phyloP scores from a whole-genome alignment of 2,888 invertebrate genomes.

The Barypeithes pellucidus region DNA sequence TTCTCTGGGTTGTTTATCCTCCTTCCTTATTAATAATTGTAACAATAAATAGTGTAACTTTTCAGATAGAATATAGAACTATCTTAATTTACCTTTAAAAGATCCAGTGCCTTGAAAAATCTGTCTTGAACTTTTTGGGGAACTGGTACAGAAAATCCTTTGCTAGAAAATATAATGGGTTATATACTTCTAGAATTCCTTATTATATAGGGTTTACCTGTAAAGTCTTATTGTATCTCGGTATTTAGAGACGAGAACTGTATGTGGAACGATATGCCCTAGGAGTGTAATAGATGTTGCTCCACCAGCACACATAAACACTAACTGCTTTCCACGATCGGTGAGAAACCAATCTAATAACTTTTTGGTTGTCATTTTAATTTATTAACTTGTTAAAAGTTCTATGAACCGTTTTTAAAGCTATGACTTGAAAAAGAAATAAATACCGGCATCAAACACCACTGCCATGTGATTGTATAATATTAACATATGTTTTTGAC shows the following conservation, averaged over 20 bases:
- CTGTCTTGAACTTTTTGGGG: slow-evolving; percentile 71
- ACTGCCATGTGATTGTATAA: no score
- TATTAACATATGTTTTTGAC: no score
- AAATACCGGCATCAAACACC: no score
- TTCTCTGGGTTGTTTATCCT: no score
- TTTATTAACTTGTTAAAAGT: background rate
- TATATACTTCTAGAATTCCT: background rate
- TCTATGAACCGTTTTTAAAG: no score
- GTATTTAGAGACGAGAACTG: slow-evolving; percentile 76
- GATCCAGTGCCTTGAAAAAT: slow-evolving; percentile 75
- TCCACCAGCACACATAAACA: slow-evolving; percentile 71
- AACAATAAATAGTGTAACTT: no score
- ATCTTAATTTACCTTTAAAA: slow-evolving; percentile 73
- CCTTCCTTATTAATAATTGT: no score
- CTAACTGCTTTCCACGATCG: slow-evolving; percentile 73
- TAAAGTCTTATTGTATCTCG: slow-evolving; percentile 78
- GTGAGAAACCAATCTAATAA: slow-evolving; percentile 73
- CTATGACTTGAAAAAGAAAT: no score
- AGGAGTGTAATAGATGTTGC: slow-evolving; percentile 69
- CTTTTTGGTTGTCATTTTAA: slow-evolving; percentile 57
- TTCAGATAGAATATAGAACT: no score
- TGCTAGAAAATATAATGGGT: slow-evolving; percentile 69
- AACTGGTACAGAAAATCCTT: slow-evolving; percentile 76
- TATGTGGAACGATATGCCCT: slow-evolving; percentile 76
- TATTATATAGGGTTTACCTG: slow-evolving; percentile 66